Base-by-base conservation (phyloP, 1,140 invertebrate species). In the Linepithema humile region DNA sequence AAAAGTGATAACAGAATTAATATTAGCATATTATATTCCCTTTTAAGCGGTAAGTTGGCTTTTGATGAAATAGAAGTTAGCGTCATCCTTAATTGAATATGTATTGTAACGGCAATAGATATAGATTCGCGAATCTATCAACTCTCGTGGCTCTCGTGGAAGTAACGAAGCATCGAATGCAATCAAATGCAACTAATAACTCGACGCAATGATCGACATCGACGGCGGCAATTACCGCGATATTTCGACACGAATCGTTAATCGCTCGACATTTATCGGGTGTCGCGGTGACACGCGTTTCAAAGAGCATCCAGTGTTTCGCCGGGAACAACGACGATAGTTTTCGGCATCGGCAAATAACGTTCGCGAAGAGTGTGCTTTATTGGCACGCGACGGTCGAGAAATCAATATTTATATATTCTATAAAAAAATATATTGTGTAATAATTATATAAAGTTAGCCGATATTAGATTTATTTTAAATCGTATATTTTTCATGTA, bases 161-260 rank as follows among this genome's bases (percentile, higher is more conserved):
- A 57, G 48, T 40, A 80, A 43, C 75, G 50, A 80, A 43, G 48
- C 35, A 80, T 69, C 38, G 75, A 57, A 55, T 20, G 64, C 75
- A 55, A 80, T 80, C 64, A 80, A 80, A 57, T 26, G 35, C 35
- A 67, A 69, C 64, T 70, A 80, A 80, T 80, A 80, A 80, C 64
- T 55, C 12, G 64, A 12, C 9, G 64, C 75, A 43, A 80, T 80
- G 75, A 80, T 80, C 75, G 64, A 78, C 48, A 62, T 78, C 62
- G 59, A 77, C 74, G 60, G 35, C 48, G 38, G 35, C 64, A 80
- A 80, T 80, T 80, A 80, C 35, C 23, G 26, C 10, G 64, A 80
- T 80, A 80, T 55, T 55, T 69, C 75, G 75, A 80, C 75, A 43
- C 48, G 64, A 69, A 69, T 80, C 62, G 75, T 80, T 80, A 80